Evolutionary conservation across 2,113 vertebrate species (phyloP).

Genomic region (Rhipidura dahli): DNA sequence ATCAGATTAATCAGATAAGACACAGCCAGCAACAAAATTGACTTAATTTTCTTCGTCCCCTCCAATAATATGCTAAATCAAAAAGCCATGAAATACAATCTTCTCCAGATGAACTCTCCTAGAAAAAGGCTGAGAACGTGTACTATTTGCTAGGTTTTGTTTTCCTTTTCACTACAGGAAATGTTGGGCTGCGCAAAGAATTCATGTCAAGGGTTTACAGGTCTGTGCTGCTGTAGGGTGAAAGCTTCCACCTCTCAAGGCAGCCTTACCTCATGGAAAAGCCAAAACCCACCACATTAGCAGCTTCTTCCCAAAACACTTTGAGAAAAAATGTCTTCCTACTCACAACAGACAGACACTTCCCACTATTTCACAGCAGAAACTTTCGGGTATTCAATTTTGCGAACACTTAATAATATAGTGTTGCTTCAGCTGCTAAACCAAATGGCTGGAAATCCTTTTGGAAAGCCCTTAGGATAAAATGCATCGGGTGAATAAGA

Average conservation of each 20-base stretch:
- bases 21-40: slow-evolving; percentile 15
- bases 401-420: slow-evolving; percentile 7
- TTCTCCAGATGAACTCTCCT: not conserved
- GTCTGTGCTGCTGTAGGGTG: not conserved
- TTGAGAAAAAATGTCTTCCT: slow-evolving; percentile 10
- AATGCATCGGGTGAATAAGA: not conserved
- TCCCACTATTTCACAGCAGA: slow-evolving; percentile 10
- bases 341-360: slow-evolving; percentile 14
- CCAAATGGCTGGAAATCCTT: not conserved
- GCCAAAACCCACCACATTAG: not conserved
- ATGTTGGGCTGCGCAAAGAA: not conserved
- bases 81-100: slow-evolving; percentile 5
- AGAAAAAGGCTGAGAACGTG: not conserved
- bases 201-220: not conserved
- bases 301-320: not conserved
- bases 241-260: not conserved
- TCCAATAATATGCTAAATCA: not conserved
- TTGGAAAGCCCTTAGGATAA: not conserved
- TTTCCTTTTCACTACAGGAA: not conserved
- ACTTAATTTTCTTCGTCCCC: not conserved
- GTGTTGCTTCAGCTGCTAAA: not conserved
- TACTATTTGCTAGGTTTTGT: not conserved
- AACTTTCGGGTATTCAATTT: not conserved
- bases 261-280: not conserved
- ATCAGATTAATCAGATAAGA: slow-evolving; percentile 34